phyloP scores from a whole-genome alignment of 2,113 vertebrate species.

The Corythaeola cristata region DNA sequence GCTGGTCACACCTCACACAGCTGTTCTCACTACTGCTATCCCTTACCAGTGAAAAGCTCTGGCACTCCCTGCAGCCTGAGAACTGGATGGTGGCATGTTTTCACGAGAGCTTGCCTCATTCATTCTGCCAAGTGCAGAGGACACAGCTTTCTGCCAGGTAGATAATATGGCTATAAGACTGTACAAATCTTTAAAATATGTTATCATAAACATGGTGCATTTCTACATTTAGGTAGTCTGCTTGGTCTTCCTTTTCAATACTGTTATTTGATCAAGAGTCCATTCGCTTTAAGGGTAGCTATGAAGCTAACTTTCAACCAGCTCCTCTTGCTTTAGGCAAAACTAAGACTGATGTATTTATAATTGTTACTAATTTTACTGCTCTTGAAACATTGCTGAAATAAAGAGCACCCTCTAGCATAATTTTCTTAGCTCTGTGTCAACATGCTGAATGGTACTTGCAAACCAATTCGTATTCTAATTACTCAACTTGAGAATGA shows the following conservation, averaged over 20 bases:
- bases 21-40: too few relatives aligned
- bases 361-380: constrained; percentile 47
- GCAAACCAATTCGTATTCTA: constrained; percentile 50
- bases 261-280: not conserved
- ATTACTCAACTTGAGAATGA: constrained; percentile 25
- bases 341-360: not conserved
- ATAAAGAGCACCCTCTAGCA: constrained; percentile 15
- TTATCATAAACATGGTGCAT: not conserved
- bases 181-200: not conserved
- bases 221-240: not conserved
- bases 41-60: too few relatives aligned
- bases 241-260: not conserved
- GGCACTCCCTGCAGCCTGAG: too few relatives aligned
- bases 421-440: constrained; percentile 38
- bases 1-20: too few relatives aligned
- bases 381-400: constrained; percentile 36
- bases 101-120: too few relatives aligned
- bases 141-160: too few relatives aligned
- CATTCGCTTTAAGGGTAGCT: not conserved
- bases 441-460: constrained; percentile 3
- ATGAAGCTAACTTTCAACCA: not conserved
- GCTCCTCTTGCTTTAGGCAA: not conserved
- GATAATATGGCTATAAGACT: not conserved
- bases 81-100: too few relatives aligned
- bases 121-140: too few relatives aligned